Conservation (phyloP, 2,888 invertebrate species). For the Ectemnius cavifrons region DNA sequence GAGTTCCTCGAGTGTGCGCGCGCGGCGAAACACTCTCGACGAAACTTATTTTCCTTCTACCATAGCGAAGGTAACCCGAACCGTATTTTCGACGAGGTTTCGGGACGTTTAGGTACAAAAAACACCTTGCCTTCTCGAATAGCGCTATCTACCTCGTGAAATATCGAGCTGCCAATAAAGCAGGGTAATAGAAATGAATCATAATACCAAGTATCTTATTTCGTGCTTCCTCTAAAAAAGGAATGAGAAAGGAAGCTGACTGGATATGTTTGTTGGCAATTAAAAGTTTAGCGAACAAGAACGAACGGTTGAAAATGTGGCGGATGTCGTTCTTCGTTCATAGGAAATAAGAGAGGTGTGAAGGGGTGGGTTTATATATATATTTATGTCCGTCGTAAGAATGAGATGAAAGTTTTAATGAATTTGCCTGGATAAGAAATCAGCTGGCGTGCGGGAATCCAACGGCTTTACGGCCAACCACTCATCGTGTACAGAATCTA, state of each 20-base stretch:
- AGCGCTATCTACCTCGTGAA: too few relatives aligned
- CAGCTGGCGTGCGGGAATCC: constrained; percentile 31
- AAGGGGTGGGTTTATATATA: constrained; percentile 30
- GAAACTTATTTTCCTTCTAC: too few relatives aligned
- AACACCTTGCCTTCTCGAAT: too few relatives aligned
- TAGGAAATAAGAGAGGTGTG: constrained; percentile 40
- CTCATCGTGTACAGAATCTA: constrained; percentile 38
- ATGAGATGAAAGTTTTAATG: constrained; percentile 61
- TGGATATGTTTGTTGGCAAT: constrained; percentile 48
- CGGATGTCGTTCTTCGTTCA: constrained; percentile 39
- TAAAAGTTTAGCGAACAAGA: constrained; percentile 58
- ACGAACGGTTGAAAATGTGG: constrained; percentile 35
- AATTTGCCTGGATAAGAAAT: constrained; percentile 49
- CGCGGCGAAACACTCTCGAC: too few relatives aligned
- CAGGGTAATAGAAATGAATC: too few relatives aligned
- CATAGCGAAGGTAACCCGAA: too few relatives aligned
- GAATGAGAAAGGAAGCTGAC: neutral
- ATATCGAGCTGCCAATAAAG: too few relatives aligned
- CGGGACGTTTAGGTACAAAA: too few relatives aligned
- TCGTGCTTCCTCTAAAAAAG: too few relatives aligned
- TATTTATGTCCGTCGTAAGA: constrained; percentile 22
- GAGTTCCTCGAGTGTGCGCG: too few relatives aligned
- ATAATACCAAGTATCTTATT: too few relatives aligned
- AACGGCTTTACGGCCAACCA: constrained; percentile 23
- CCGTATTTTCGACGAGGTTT: too few relatives aligned